Evolutionary conservation across 2,888 invertebrate genomes (phyloP), one percentile per base, ranked within the genome.

Genomic region (Platycheirus albimanus): DNA sequence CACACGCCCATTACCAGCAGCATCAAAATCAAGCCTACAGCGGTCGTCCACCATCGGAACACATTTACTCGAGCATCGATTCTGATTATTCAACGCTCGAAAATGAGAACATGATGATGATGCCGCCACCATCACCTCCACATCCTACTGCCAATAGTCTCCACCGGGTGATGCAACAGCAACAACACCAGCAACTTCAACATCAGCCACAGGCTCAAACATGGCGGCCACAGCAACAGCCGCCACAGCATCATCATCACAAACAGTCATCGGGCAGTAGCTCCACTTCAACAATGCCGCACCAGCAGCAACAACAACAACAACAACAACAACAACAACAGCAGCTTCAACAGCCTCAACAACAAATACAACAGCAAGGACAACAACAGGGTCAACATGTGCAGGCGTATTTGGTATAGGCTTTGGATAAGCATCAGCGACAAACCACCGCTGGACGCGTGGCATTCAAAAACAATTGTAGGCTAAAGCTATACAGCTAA

Each of bases 51-150:
- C 94, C 96, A 86, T 96, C 96, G 87, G 96, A 96, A 91, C 96
- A 96, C 90, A 96, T 96, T 88, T 96, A 96, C 90, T 96, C 96
- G 70, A 96, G 96, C 88, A 96, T 96, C 91, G 96, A 96, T 91
- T 96, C 96, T 85, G 96, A 96, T 91, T 96, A 96, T 88, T 90
- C 90, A 67, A 91, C 90, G 81, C 87, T 91, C 86, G 91, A 91
- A 85, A 91, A 90, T 78, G 90, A 90, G 86, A 89, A 90, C 85
- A 89, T 90, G 86, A 87, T 91, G 87, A 89, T 90, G 86, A 90
- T 90, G 90, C 88, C 88, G 85, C 88, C 89, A 51, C 86, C 87
- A 38, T 78, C 85, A 17, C 85, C 86, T 51, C 85, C 85, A 33
- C 85, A 86, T 76, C 86, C 86, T 8, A 84, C 85, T 52, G 83